Evolutionary conservation across 1,140 invertebrate species (phyloP).

Genomic region (Drosophila ercepeae): DNA sequence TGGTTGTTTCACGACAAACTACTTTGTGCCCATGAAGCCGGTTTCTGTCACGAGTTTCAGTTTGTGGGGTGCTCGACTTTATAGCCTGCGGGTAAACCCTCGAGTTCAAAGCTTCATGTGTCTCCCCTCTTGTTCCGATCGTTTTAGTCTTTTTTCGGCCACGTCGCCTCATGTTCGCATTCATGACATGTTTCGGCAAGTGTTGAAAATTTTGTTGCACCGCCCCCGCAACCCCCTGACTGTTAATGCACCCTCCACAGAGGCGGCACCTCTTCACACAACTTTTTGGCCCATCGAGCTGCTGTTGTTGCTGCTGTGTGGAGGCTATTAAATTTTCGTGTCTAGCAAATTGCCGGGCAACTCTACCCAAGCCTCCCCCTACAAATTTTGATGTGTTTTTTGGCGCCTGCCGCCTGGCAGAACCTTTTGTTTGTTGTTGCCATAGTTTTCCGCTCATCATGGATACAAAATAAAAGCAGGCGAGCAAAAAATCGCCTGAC

Average conservation of each 20-base stretch:
- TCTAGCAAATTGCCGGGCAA: slow-evolving; percentile 45
- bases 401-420: slow-evolving; percentile 56
- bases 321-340: slow-evolving; percentile 73
- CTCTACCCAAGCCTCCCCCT: background rate
- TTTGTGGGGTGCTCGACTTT: slow-evolving; percentile 35
- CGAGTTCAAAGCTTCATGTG: background rate
- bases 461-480: slow-evolving; percentile 35
- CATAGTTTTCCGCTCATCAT: slow-evolving; percentile 55
- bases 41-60: slow-evolving; percentile 34
- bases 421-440: slow-evolving; percentile 42
- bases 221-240: background rate
- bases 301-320: slow-evolving; percentile 36
- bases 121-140: slow-evolving; percentile 2
- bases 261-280: slow-evolving; percentile 5
- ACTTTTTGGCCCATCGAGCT: slow-evolving; percentile 48
- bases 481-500: slow-evolving; percentile 45
- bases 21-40: slow-evolving; percentile 30
- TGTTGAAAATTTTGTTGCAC: slow-evolving; percentile 67
- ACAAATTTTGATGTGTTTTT: slow-evolving; percentile 70
- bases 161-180: slow-evolving; percentile 54
- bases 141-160: slow-evolving; percentile 28
- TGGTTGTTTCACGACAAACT: slow-evolving; percentile 44
- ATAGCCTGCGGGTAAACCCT: slow-evolving; percentile 17
- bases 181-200: slow-evolving; percentile 67
- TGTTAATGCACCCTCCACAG: slow-evolving; percentile 21